Conservation (phyloP, 2,113 vertebrate species). For the Neolamprologus ventralis region DNA sequence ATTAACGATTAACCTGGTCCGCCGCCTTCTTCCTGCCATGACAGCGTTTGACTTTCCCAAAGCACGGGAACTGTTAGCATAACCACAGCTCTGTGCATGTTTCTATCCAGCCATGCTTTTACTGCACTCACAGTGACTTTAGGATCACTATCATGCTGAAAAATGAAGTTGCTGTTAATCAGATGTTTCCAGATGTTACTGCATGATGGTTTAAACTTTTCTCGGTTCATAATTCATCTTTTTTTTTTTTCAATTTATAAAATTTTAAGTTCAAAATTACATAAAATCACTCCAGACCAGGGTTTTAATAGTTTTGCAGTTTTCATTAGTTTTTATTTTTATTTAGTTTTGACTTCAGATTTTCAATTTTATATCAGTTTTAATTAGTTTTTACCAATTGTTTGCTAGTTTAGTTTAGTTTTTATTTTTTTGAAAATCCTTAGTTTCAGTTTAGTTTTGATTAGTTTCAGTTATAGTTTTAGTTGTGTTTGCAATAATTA, state of each 20-base stretch:
- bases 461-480: too few species aligned
- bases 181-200: not conserved
- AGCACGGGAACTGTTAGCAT: rapidly evolving
- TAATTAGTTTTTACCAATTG: too few species aligned
- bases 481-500: too few species aligned
- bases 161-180: not conserved
- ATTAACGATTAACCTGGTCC: not conserved
- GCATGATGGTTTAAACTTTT: rapidly evolving
- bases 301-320: too few species aligned
- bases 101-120: not conserved
- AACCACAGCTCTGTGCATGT: not conserved
- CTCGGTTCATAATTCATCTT: rapidly evolving
- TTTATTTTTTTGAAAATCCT: too few species aligned
- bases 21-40: not conserved
- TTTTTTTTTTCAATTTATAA: rapidly evolving
- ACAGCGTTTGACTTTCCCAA: not conserved
- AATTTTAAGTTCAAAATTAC: not conserved
- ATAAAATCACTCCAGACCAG: not conserved
- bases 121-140: not conserved
- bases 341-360: too few species aligned
- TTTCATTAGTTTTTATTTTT: too few species aligned
- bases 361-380: too few species aligned
- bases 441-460: too few species aligned
- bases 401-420: too few species aligned
- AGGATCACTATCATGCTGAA: not conserved